phyloP scores from a whole-genome alignment of 2,888 invertebrate species.

The Heliconius ismenius region DNA sequence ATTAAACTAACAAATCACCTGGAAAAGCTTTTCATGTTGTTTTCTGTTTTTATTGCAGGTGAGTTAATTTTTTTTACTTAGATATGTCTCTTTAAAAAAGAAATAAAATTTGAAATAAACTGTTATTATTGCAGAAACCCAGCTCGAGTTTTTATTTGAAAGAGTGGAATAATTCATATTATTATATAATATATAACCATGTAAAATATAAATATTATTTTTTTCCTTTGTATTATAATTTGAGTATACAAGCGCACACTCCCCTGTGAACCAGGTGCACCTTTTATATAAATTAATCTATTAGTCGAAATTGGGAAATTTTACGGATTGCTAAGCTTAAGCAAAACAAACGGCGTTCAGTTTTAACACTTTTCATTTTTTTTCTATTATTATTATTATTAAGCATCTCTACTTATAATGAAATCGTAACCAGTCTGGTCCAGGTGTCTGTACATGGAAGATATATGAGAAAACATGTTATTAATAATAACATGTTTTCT shows the following conservation, averaged over 20 bases:
- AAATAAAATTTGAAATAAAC: too few species aligned
- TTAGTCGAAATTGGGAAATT: slow-evolving; percentile 22
- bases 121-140: too few species aligned
- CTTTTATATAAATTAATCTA: slow-evolving; percentile 26
- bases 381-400: background rate
- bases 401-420: background rate
- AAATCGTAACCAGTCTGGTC: background rate
- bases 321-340: slow-evolving; percentile 8
- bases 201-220: background rate
- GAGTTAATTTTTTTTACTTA: too few species aligned
- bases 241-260: slow-evolving; percentile 5
- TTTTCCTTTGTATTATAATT: background rate
- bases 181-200: background rate
- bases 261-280: slow-evolving; percentile 11
- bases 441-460: too few species aligned
- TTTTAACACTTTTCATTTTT: background rate
- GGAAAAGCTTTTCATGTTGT: too few species aligned
- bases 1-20: too few species aligned
- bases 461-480: too few species aligned
- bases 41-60: too few species aligned
- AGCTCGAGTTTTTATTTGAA: too few species aligned
- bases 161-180: too few species aligned
- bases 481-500: too few species aligned
- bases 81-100: too few species aligned
- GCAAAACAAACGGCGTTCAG: background rate